phyloP scores from a whole-genome alignment of 1,140 invertebrate species.

The Drosophila hydei region DNA sequence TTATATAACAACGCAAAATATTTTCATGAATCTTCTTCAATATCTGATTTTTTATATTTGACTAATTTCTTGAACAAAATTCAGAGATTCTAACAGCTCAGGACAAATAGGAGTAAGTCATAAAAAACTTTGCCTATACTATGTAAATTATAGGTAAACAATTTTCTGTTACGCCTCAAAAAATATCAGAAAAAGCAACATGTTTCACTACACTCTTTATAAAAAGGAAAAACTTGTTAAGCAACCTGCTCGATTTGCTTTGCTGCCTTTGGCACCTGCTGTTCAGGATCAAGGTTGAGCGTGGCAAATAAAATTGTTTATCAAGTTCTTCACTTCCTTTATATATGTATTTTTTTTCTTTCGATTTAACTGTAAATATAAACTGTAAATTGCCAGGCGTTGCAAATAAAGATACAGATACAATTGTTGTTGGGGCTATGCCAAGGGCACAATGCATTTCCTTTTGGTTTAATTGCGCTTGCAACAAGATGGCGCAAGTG shows the following conservation, averaged over 20 bases:
- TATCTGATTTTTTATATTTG: no score
- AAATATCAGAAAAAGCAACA: no score
- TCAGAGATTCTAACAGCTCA: no score
- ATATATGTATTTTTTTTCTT: conserved; percentile 5
- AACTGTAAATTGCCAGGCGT: conserved; percentile 44
- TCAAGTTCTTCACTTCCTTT: conserved; percentile 5
- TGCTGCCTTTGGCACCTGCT: background rate
- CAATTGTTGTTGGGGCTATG: conserved; percentile 46
- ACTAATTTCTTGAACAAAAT: no score
- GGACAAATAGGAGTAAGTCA: no score
- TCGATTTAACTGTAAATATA: conserved; percentile 63
- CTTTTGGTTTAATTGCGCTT: conserved; percentile 73
- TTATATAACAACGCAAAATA: no score
- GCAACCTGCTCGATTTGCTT: background rate
- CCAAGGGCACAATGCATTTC: conserved; percentile 48
- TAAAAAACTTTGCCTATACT: no score
- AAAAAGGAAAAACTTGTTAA: background rate
- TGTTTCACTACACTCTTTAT: conserved; percentile 15
- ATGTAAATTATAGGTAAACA: no score
- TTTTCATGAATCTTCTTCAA: no score
- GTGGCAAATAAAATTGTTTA: conserved; percentile 10
- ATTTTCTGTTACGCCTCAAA: no score
- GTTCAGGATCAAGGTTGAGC: background rate
- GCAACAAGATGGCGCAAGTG: conserved; percentile 51
- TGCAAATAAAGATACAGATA: conserved; percentile 39